Conservation (phyloP, 1,140 invertebrate species). For the Onthophagus taurus region DNA sequence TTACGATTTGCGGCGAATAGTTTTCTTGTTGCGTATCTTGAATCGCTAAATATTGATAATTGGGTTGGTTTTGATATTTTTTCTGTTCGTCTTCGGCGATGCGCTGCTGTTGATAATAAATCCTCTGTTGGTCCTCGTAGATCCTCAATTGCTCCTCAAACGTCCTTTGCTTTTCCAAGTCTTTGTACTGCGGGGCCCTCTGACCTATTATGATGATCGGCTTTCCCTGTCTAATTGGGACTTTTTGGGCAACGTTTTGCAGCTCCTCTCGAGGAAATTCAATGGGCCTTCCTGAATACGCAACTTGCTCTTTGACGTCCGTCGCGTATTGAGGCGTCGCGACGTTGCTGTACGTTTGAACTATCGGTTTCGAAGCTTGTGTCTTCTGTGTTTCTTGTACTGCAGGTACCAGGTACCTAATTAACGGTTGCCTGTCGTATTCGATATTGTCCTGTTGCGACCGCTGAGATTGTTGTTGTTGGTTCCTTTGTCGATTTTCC, state of each 20-base stretch:
- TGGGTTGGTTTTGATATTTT: too few species aligned
- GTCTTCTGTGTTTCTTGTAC: slow-evolving; percentile 12
- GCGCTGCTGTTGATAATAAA: not conserved
- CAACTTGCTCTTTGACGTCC: not conserved
- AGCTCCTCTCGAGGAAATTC: not conserved
- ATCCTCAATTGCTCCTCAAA: slow-evolving; percentile 10
- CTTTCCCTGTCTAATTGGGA: not conserved
- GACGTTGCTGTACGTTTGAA: slow-evolving; percentile 34
- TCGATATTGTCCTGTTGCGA: not conserved
- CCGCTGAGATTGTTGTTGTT: slow-evolving; percentile 8
- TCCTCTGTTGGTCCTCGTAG: slow-evolving; percentile 8
- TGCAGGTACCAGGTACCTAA: slow-evolving; percentile 1
- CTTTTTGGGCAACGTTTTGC: not conserved
- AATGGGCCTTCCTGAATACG: not conserved
- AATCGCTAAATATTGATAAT: too few species aligned
- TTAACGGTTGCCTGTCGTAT: not conserved
- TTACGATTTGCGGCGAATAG: too few species aligned
- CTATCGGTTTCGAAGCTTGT: slow-evolving; percentile 28
- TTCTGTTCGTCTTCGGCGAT: not conserved
- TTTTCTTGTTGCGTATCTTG: too few species aligned
- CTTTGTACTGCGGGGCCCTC: not conserved
- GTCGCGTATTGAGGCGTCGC: too few species aligned
- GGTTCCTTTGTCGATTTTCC: slow-evolving; percentile 10
- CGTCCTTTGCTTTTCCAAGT: not conserved
- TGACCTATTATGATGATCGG: slow-evolving; percentile 4